Conservation (phyloP, 2,797 vertebrate species). For the Petrocephalus schoutedeni region DNA sequence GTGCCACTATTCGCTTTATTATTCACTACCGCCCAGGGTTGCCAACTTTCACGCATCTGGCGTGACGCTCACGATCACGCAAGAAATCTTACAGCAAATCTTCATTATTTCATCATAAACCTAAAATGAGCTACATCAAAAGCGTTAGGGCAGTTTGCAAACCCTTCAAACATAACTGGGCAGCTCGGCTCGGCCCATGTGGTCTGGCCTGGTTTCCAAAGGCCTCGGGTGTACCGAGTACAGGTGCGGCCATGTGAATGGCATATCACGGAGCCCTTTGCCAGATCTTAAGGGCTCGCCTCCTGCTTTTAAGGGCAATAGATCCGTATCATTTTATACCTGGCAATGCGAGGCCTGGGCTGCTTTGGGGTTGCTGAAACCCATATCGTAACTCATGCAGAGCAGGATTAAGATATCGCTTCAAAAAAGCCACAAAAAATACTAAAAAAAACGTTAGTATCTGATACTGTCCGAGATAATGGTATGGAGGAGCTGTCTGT, state of each 20-base stretch:
- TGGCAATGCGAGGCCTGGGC: neutral
- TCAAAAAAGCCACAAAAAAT: neutral
- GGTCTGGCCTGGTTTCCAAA: neutral
- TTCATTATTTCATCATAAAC: no score
- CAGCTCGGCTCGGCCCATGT: neutral
- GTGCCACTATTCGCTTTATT: neutral
- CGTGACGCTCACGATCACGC: no score
- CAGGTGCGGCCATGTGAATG: neutral
- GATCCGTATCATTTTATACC: neutral
- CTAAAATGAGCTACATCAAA: no score
- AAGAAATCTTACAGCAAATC: no score
- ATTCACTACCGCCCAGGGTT: neutral
- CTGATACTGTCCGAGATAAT: neutral
- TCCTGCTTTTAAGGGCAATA: neutral
- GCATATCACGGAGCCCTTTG: neutral
- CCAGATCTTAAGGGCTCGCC: neutral
- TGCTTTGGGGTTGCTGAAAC: neutral
- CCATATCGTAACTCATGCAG: neutral
- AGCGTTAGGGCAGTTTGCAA: no score
- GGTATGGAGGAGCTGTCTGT: neutral
- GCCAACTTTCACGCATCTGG: no score
- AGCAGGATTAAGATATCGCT: neutral
- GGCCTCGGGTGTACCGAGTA: neutral
- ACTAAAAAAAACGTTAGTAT: neutral
- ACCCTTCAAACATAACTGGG: neutral